Percentiles rank a stretch among this genome's conserved stretches.
These are phyloP conservation scores for Microchirus variegatus DNA, from an alignment of 2,797 vertebrate species.

Conservation along the genomic window DNA sequence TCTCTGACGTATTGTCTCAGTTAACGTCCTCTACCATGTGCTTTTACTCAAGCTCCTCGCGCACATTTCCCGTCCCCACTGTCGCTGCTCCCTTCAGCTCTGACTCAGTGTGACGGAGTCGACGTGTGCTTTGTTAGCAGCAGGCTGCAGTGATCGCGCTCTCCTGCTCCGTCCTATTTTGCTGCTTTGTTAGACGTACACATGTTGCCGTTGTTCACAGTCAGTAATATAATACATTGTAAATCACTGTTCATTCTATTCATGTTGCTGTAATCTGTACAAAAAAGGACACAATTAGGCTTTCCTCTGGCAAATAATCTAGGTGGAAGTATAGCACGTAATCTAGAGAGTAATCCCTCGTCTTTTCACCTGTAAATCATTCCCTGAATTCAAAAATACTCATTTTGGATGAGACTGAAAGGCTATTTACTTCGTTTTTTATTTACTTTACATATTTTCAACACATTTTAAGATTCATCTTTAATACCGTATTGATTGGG, in stretches of 20 bases:
- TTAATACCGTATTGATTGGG: not conserved
- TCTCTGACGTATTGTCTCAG: not conserved
- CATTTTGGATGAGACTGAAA: too few relatives aligned
- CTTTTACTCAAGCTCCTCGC: slow-evolving; percentile 20
- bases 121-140: slow-evolving; percentile 40
- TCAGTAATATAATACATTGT: slow-evolving; percentile 20
- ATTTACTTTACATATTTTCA: not conserved
- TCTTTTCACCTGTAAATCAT: slow-evolving; percentile 19
- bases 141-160: slow-evolving; percentile 42
- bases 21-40: slow-evolving; percentile 10
- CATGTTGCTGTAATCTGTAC: slow-evolving; percentile 17
- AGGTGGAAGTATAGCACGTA: slow-evolving; percentile 26
- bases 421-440: too few relatives aligned
- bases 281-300: slow-evolving; percentile 29
- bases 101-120: slow-evolving; percentile 18
- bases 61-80: slow-evolving; percentile 41
- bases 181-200: slow-evolving; percentile 56
- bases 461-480: too few relatives aligned
- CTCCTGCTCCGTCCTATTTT: slow-evolving; percentile 46
- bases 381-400: slow-evolving; percentile 3
- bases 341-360: slow-evolving; percentile 36
- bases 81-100: slow-evolving; percentile 23
- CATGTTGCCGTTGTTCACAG: slow-evolving; percentile 32
- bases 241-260: slow-evolving; percentile 2
- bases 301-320: slow-evolving; percentile 30